Base-by-base conservation (phyloP, 1,140 invertebrate species). In the Drosophila funebris region DNA sequence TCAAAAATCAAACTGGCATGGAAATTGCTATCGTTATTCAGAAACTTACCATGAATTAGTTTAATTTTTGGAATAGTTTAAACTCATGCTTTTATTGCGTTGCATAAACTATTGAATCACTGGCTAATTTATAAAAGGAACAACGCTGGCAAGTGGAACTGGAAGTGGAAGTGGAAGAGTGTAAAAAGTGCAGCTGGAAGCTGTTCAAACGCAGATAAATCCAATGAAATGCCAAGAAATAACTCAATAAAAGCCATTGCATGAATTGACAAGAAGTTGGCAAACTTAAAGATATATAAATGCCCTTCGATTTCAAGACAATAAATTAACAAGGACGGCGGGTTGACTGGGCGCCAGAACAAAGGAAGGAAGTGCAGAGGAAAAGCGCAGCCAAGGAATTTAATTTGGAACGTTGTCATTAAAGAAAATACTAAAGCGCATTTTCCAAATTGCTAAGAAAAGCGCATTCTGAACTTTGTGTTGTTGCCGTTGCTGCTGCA, bases 241-340 rank as follows among this genome's bases (percentile, higher is more conserved):
- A 77, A 74, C 77, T 85, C 76, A 80, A 85, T 80, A 77, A 80
- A 76, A 50, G 61, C 41, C 67, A 85, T 56, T 66, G 63, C 61
- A 69, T 78, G 67, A 78, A 81, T 73, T 73, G 82, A 87, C 82
- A 85, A 87, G 77, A 67, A 76, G 53, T 88, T 88, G 83, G 83
- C 75, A 83, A 82, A 88, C 74, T 82, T 73, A 52, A 75, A 78
- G 44, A 72, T 70, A 74, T 70, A 80, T 57, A 76, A 76, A 68
- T 73, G 75, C 70, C 52, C 48, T 69, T 75, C 70, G 44, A 88
- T 70, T 63, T 52, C 60, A 61, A 31, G 67, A 83, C 76, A 78
- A 85, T 87, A 87, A 85, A 85, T 81, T 85, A 75, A 68, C 54
- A 56, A 52, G 58, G n/a, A 16, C 20, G 8, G 31, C 13, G 18